Conservation (phyloP, 1,140 invertebrate genomes). For the Bombus vancouverensis region DNA sequence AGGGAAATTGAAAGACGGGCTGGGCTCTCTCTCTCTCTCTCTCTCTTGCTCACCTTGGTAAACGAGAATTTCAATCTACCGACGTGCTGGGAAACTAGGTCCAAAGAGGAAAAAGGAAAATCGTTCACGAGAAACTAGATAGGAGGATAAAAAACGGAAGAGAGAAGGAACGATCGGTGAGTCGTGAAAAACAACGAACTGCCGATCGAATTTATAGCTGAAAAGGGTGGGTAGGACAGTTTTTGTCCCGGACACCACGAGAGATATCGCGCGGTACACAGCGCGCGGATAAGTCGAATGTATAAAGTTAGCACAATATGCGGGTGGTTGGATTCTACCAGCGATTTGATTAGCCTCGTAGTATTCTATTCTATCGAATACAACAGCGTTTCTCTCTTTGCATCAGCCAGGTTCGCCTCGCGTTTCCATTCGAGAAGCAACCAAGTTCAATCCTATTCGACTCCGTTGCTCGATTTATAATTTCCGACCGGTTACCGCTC, state of each 20-base stretch:
- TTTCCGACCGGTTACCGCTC: slow-evolving; percentile 5
- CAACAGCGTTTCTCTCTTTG: neutral
- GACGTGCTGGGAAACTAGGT: neutral
- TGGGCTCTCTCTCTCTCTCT: neutral
- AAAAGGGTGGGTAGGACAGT: neutral
- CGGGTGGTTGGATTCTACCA: slow-evolving; percentile 4
- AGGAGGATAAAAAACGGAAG: neutral
- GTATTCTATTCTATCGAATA: neutral
- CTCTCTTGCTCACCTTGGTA: neutral
- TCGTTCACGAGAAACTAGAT: neutral
- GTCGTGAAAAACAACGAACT: slow-evolving; percentile 23
- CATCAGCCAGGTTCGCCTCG: neutral
- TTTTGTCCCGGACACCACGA: neutral
- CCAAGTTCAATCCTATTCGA: neutral
- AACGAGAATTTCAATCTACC: slow-evolving; percentile 28
- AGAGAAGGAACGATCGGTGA: neutral
- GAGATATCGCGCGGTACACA: slow-evolving; percentile 8
- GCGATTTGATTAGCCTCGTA: slow-evolving; percentile 20
- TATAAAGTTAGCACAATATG: slow-evolving; percentile 12
- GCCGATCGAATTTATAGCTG: slow-evolving; percentile 10
- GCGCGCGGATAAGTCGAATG: slow-evolving; percentile 4
- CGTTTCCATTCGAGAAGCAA: neutral
- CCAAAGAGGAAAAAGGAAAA: neutral
- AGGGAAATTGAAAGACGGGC: slow-evolving; percentile 9
- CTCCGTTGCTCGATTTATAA: slow-evolving; percentile 9